A percentile compares a stretch with the other conserved stretches of the same genome.
phyloP scores from a whole-genome alignment of 2,797 vertebrate genomes.

The Malurus splendens region DNA sequence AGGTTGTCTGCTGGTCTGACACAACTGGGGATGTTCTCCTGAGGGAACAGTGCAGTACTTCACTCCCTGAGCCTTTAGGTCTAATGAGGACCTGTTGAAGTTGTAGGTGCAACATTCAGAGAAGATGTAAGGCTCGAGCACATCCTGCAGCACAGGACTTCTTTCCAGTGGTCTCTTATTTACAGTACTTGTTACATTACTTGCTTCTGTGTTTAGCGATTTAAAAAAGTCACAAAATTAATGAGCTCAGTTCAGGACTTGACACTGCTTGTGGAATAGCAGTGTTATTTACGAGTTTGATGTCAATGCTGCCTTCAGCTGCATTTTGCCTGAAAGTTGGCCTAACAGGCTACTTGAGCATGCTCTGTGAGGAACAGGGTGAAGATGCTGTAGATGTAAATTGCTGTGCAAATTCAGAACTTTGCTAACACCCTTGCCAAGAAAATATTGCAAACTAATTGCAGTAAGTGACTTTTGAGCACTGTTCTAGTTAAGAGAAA shows the following conservation, averaged over 20 bases:
- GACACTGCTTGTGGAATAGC: not conserved
- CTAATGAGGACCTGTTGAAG: not conserved
- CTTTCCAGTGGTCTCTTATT: not conserved
- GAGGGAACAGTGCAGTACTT: not conserved
- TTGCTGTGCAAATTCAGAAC: not conserved
- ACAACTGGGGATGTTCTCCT: not conserved
- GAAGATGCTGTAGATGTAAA: not conserved
- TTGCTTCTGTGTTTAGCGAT: not conserved
- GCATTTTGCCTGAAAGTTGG: not conserved
- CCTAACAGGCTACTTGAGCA: not conserved
- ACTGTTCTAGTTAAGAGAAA: not conserved
- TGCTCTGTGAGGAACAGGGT: not conserved
- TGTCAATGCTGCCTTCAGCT: not conserved
- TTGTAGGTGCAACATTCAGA: not conserved
- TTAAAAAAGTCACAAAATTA: not conserved
- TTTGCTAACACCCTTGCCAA: not conserved
- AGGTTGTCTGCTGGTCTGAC: fast-evolving
- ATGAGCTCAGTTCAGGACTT: not conserved
- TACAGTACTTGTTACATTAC: not conserved
- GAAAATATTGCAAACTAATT: not conserved
- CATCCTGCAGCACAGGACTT: not conserved
- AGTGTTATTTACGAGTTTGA: not conserved
- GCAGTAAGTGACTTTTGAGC: not conserved
- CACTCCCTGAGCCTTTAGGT: not conserved
- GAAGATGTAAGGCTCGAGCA: not conserved